A percentile compares a stretch with the other conserved stretches of the same genome.
Conservation (phyloP, 2,113 vertebrate genomes). For the Dolichallabes microphthalmus region DNA sequence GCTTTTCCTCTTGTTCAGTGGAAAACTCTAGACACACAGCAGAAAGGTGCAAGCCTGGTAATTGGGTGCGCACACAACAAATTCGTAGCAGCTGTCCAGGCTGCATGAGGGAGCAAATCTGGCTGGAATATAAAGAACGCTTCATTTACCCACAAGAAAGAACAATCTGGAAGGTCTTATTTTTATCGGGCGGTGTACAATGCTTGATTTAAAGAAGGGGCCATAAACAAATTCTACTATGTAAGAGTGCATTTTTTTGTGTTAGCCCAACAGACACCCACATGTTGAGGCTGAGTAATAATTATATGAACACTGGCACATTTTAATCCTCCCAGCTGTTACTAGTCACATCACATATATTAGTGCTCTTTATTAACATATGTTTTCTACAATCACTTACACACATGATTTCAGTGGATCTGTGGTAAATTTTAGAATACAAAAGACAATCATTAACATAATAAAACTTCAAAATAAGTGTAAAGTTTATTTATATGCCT, state of each 20-base stretch:
- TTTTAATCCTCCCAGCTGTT: background rate
- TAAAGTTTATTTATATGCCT: background rate
- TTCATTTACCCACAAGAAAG: slow-evolving; percentile 52
- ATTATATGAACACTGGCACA: background rate
- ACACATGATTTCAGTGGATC: background rate
- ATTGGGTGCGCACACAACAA: slow-evolving; percentile 61
- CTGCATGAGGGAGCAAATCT: slow-evolving; percentile 39
- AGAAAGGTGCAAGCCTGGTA: slow-evolving; percentile 63
- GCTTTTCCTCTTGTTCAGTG: slow-evolving; percentile 50
- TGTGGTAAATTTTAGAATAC: no score
- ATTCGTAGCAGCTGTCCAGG: slow-evolving; percentile 59
- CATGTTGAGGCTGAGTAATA: background rate
- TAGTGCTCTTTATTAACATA: background rate
- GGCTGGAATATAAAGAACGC: slow-evolving; percentile 39
- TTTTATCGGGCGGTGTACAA: slow-evolving; percentile 43
- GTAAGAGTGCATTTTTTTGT: slow-evolving; percentile 7
- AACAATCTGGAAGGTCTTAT: slow-evolving; percentile 46
- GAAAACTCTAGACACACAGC: slow-evolving; percentile 48
- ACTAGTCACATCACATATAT: background rate
- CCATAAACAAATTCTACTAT: slow-evolving; percentile 31
- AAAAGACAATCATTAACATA: background rate
- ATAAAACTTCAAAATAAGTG: background rate
- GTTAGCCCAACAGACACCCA: background rate
- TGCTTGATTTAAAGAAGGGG: slow-evolving; percentile 36
- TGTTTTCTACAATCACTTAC: background rate